Percentiles rank a stretch among this genome's conserved stretches.
These are phyloP conservation scores for Drosophila nannoptera DNA, from an alignment of 1,140 invertebrate species.

Conservation along the genomic window DNA sequence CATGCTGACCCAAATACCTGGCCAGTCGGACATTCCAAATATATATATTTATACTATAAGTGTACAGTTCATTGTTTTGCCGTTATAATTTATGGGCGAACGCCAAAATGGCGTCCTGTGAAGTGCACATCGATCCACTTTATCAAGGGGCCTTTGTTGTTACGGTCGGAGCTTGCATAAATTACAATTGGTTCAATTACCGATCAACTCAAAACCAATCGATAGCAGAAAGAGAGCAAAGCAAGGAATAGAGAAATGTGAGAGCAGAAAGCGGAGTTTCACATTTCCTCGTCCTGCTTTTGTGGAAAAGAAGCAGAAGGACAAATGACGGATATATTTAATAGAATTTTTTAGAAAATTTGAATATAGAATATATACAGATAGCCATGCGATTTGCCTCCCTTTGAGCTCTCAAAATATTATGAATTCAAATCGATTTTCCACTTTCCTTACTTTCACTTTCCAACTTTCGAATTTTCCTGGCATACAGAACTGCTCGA, in stretches of 20 bases:
- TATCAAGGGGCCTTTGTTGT: constrained; percentile 35
- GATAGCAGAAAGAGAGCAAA: neutral
- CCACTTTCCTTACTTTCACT: no score
- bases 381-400: no score
- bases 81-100: constrained; percentile 61
- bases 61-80: constrained; percentile 46
- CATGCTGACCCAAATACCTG: constrained; percentile 73
- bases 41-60: neutral
- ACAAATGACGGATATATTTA: no score
- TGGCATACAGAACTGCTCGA: neutral
- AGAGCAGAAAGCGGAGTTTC: neutral
- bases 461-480: no score
- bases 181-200: constrained; percentile 1
- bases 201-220: constrained; percentile 5
- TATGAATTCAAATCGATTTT: no score
- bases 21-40: constrained; percentile 20
- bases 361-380: no score
- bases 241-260: neutral
- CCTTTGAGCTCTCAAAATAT: no score
- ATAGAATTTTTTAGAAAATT: no score
- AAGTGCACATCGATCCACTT: constrained; percentile 54
- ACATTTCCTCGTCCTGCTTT: no score
- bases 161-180: constrained; percentile 16
- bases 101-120: constrained; percentile 14
- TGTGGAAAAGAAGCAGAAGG: no score